Evolutionary conservation across 1,140 invertebrate genomes (phyloP).

Genomic region (Drosophila hydei): DNA sequence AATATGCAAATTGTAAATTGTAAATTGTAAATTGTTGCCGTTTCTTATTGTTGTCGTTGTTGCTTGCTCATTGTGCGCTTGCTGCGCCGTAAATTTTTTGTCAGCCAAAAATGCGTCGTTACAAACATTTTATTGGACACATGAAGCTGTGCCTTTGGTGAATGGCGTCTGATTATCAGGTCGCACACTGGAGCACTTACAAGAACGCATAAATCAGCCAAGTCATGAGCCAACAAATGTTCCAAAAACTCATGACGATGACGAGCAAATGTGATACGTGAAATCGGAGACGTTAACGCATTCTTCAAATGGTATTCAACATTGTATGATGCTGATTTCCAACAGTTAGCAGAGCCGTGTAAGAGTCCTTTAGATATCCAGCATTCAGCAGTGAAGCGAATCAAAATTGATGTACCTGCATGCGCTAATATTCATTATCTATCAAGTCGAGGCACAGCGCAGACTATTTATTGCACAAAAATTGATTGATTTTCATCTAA

Average conservation of each 20-base stretch:
- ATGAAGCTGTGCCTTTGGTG: constrained; percentile 34
- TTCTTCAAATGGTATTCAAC: neutral
- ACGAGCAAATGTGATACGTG: neutral
- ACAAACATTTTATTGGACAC: constrained; percentile 57
- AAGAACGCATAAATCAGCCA: constrained; percentile 71
- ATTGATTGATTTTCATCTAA: too few species aligned
- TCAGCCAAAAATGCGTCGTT: constrained; percentile 26
- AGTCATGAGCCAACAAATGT: constrained; percentile 74
- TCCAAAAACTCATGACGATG: constrained; percentile 53
- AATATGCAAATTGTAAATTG: constrained; percentile 69
- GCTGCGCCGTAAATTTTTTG: constrained; percentile 52
- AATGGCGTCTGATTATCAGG: constrained; percentile 50
- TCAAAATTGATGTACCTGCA: too few species aligned
- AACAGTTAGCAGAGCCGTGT: too few species aligned
- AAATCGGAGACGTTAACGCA: neutral
- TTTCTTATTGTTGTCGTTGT: constrained; percentile 27
- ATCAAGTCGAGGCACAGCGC: too few species aligned
- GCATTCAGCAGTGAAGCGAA: too few species aligned
- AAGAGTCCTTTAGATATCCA: too few species aligned
- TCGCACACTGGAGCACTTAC: constrained; percentile 54
- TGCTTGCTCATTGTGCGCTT: constrained; percentile 1
- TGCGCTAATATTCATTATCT: too few species aligned
- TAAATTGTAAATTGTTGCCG: constrained; percentile 40
- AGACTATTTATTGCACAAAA: too few species aligned
- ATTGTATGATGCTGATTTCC: too few species aligned